phyloP scores from a whole-genome alignment of 1,140 invertebrate genomes.

The Neotoxoptera formosana region DNA sequence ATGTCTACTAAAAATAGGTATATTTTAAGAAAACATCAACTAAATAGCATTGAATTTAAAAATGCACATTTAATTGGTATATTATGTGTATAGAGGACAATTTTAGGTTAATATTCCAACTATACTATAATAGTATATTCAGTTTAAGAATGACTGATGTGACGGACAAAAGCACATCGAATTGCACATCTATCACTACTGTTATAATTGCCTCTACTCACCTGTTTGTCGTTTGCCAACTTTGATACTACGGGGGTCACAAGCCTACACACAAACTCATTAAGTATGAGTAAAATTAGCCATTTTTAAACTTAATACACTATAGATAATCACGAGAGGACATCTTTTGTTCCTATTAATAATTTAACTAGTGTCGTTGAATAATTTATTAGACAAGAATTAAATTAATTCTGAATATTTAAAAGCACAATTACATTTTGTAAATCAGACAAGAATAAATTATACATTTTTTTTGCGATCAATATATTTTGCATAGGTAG shows the following conservation, averaged over 20 bases:
- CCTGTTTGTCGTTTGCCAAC: background rate
- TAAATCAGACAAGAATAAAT: background rate
- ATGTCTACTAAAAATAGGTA: background rate
- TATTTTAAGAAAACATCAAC: no score
- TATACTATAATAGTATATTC: background rate
- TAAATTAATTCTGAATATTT: slow-evolving; percentile 32
- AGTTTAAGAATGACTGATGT: background rate
- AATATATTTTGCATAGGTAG: background rate
- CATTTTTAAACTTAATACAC: background rate
- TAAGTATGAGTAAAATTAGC: background rate
- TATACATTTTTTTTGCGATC: background rate
- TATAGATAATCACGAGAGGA: background rate
- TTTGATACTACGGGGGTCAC: background rate
- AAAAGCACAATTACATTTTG: background rate
- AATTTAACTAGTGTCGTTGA: background rate
- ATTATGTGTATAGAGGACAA: background rate
- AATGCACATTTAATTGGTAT: background rate
- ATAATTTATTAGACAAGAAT: slow-evolving; percentile 12
- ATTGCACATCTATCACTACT: background rate
- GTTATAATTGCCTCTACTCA: background rate
- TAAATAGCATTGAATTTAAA: background rate
- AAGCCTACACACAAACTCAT: background rate
- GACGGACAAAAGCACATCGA: background rate
- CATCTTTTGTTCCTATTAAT: background rate
- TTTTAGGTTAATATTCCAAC: background rate